Evolutionary conservation across 2,113 vertebrate genomes (phyloP).

Genomic region (Chitala chitala): DNA sequence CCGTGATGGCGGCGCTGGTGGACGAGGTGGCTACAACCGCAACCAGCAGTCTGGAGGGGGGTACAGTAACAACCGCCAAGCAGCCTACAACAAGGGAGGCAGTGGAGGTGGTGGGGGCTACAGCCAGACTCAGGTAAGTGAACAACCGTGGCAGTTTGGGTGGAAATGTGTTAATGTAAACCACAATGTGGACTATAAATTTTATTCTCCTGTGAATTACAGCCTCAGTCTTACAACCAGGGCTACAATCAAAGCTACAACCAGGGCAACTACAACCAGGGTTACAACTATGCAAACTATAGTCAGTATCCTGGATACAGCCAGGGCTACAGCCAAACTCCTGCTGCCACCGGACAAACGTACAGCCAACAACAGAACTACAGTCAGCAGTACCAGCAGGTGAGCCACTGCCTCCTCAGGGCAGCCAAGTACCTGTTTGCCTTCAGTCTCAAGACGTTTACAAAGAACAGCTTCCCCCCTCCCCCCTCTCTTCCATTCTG

Average conservation of each 20-base stretch:
- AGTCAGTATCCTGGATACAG: slow-evolving; percentile 72
- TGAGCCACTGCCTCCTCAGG: slow-evolving; percentile 31
- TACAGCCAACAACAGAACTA: slow-evolving; percentile 74
- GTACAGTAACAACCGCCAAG: slow-evolving; percentile 60
- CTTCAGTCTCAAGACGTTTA: no score
- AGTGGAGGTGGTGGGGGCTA: background rate
- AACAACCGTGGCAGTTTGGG: background rate
- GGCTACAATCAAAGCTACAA: slow-evolving; percentile 54
- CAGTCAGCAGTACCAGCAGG: slow-evolving; percentile 85
- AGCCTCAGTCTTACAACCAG: slow-evolving; percentile 39
- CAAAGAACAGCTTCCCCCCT: background rate
- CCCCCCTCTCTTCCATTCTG: background rate
- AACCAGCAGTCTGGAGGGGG: slow-evolving; percentile 58
- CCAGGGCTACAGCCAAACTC: slow-evolving; percentile 77
- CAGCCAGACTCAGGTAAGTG: slow-evolving; percentile 16
- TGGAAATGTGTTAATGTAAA: background rate
- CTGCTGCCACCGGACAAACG: slow-evolving; percentile 56
- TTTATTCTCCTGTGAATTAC: background rate
- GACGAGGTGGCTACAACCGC: slow-evolving; percentile 68
- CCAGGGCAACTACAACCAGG: slow-evolving; percentile 72
- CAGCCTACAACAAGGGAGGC: slow-evolving; percentile 52
- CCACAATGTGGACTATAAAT: no score
- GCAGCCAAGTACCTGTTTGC: no score
- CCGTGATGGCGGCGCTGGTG: slow-evolving; percentile 68
- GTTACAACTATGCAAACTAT: slow-evolving; percentile 75